Evolutionary conservation across 2,888 invertebrate species (phyloP), one percentile per base, ranked within the genome.

Genomic region (Nebria brevicollis): DNA sequence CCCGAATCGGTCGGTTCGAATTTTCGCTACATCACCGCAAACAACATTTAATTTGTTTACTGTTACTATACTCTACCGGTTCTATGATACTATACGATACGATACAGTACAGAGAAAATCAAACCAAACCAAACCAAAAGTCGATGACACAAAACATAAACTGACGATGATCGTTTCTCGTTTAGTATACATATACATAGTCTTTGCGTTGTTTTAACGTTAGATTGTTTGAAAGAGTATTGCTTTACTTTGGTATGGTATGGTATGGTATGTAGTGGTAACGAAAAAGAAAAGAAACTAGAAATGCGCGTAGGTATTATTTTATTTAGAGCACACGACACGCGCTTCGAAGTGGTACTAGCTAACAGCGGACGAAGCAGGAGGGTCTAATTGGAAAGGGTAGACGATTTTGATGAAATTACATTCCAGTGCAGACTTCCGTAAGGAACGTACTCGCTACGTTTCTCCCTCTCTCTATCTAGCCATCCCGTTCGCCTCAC

Each of bases 381-480:
- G 75, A 75, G 75, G 75, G 75, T 80, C 80, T 80, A 80, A 80
- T 80, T 80, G 80, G 80, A 80, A 80, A 75, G 80, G 80, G 80
- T 80, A 80, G 80, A 75, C 80, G 72, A 80, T 80, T 88, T 73
- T 89, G 89, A 89, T 89, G 89, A 89, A 89, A 89, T 89, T 89
- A 89, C 89, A 89, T 89, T 89, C 89, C 88, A 89, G 89, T 89
- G 89, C 89, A 89, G 88, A 89, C 88, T 89, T 89, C 89, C 89
- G 89, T 89, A 86, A 89, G 88, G 87, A 86, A 86, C 86, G 85
- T 86, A 86, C 83, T 84, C 83, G 83, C 82, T 83, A 83, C 54
- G 54, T 54, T 54, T 11, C 77, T 68, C 72, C 20, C 25, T 25
- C 43, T 74, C 77, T 72, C 54, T 54, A 8, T 54, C 66, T 73